Base-by-base conservation (phyloP, 2,888 invertebrate species). In the Synanthedon myopaeformis region DNA sequence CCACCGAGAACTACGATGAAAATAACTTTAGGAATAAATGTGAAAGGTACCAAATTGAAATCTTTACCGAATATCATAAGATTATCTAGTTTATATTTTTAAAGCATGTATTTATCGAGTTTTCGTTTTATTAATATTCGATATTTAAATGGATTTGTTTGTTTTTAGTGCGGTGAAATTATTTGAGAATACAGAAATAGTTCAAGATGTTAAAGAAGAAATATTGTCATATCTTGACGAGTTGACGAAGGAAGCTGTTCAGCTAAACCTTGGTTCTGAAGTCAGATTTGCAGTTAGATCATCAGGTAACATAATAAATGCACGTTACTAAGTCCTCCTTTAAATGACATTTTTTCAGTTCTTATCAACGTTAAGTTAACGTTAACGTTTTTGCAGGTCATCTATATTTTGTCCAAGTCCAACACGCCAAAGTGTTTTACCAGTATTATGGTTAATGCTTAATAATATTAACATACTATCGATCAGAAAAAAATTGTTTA, bases 241-340 rank as follows among this genome's bases (percentile, higher is more conserved):
- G 10, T 59, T 84, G 41, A 66, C 78, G 54, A 61, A 58, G 17
- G 72, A 74, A 58, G 70, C 71, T 49, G 53, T 53, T 1, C 70
- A 74, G n/a, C 67, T 74, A 51, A 72, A 74, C 35, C 61, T 77
- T 11, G 74, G 74, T 0, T 56, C 70, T 0, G 74, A 80, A 51
- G 58, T 79, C 53, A 81, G 83, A 50, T 91, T 91, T 72, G 93
- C 93, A 0, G 91, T 93, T 1, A 81, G 93, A 64, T 93, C 94
- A 3, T 85, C 88, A 59, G 87, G 87, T 86, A 66, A 35, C 6
- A 13, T 35, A 48, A 14, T 6, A 1, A 12, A 51, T 35, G 11
- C 51, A n/a, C 28, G 8, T 11, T 51, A 41, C 23, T 28, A 28
- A 28, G 28, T 23, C 17, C 17, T 23, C 23, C 23, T 23, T 23